Percentiles rank a stretch among this genome's conserved stretches.
phyloP scores from a whole-genome alignment of 2,888 invertebrate species.

The Capitulum mitella region DNA sequence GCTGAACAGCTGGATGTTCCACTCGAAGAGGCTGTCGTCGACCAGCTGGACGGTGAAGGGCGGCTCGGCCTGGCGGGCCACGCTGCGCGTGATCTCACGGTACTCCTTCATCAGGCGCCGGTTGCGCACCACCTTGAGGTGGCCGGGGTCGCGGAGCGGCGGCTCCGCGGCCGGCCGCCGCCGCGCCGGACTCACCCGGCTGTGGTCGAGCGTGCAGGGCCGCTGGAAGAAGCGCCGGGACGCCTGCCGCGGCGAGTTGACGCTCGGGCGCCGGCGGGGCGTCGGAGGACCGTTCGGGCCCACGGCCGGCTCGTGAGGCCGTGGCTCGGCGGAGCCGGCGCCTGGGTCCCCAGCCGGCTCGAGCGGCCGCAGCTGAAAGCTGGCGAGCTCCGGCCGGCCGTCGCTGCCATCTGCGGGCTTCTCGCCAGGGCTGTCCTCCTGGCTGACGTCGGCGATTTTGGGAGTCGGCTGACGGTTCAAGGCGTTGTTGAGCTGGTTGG shows the following conservation, averaged over 20 bases:
- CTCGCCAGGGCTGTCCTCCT: too few relatives aligned
- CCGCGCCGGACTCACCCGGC: not conserved
- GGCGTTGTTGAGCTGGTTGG: not conserved
- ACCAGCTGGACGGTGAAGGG: constrained; percentile 71
- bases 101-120: constrained; percentile 78
- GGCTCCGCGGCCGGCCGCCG: not conserved
- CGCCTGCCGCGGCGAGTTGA: not conserved
- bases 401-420: too few relatives aligned
- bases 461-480: not conserved
- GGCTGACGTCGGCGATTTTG: not conserved
- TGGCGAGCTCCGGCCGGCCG: too few relatives aligned
- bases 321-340: not conserved
- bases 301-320: not conserved
- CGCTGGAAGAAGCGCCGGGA: constrained; percentile 3
- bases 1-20: constrained; percentile 73
- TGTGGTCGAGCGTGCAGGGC: not conserved
- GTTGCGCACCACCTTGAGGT: constrained; percentile 59
- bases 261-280: not conserved
- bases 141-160: constrained; percentile 38
- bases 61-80: constrained; percentile 35
- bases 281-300: not conserved
- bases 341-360: too few relatives aligned
- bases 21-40: constrained; percentile 78
- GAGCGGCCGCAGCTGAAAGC: too few relatives aligned
- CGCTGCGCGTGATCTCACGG: constrained; percentile 38